Base-by-base conservation (phyloP, 2,113 vertebrate species). In the Thamnaconus septentrionalis region DNA sequence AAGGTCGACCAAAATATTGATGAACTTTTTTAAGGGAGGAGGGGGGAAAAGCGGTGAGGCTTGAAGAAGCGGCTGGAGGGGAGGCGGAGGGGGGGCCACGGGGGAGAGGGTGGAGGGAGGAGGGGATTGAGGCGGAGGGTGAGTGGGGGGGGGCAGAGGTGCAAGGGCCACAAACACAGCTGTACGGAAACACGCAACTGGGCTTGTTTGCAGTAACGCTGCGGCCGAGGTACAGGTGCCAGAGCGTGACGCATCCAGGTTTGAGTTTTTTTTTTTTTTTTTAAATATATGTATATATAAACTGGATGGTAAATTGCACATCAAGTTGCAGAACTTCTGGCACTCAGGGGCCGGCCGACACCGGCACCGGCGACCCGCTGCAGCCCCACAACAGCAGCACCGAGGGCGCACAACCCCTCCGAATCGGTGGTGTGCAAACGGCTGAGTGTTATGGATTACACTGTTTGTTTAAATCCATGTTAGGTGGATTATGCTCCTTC, bases 1-100 rank as follows among this genome's bases (percentile, higher is more conserved):
- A 89, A 92, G 90, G 90, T 85, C 91, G 72, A 85, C 76, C 85
- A 90, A 92, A 92, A 92, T 92, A 92, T 91, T 92, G 90, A 91
- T 90, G 83, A 89, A 90, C 83, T 90, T 88, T 88, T 91, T 83
- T 75, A 84, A 83, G 78, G 76, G 55, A 78, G 68, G 65, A 31
- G 67, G 54, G 53, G 52, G 65, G 48, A 11, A n/a, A n/a, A 43
- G 69, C 58, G 54, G 68, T 53, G 71, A 75, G 70, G 77, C 81
- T 80, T 69, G 67, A 75, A 78, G 48, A 9, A n/a, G 64, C 46
- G 18, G 81, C 77, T 75, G 18, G 77, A 76, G 75, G 48, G 3
- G 58, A 42, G 55, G 46, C 53, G 72, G 84, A 77, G 68, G 75
- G 78, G 75, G 83, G 79, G 85, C 79, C 74, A 70, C 78, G 71